Evolutionary conservation across 2,797 vertebrate species (phyloP).

Genomic region (Notolabrus celidotus): DNA sequence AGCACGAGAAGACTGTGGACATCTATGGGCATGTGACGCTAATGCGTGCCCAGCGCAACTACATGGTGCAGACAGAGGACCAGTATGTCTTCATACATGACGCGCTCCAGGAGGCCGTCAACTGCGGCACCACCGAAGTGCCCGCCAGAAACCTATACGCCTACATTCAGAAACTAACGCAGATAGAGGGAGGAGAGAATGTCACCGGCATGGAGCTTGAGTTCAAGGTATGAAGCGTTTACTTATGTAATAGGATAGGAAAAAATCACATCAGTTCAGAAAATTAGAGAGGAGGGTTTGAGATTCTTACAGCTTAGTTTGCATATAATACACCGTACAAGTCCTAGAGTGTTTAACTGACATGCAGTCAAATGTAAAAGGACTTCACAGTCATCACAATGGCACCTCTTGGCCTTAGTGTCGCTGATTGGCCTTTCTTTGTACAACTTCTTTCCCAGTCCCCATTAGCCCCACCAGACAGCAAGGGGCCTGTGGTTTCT

Average conservation of each 20-base stretch:
- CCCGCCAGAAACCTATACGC: conserved; percentile 98
- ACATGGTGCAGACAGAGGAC: conserved; percentile 99
- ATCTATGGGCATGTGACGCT: conserved; percentile 99
- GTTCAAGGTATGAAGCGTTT: conserved; percentile 90
- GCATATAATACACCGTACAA: neutral
- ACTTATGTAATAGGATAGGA: too few relatives aligned
- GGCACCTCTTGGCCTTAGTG: conserved; percentile 18
- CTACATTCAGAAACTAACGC: conserved; percentile 99
- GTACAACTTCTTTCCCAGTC: conserved; percentile 59
- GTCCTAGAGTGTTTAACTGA: neutral
- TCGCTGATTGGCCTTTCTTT: conserved; percentile 51
- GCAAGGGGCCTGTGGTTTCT: conserved; percentile 83
- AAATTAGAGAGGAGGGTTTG: too few relatives aligned
- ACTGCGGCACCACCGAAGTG: conserved; percentile 99
- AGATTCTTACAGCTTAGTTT: neutral
- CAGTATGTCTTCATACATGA: conserved; percentile 99
- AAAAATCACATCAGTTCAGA: too few relatives aligned
- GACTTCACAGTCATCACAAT: conserved; percentile 11
- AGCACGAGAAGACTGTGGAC: conserved; percentile 99
- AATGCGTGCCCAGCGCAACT: conserved; percentile 99
- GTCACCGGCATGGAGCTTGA: conserved; percentile 99
- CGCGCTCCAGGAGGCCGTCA: conserved; percentile 97
- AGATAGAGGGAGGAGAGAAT: conserved; percentile 97
- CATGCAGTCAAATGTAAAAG: neutral
- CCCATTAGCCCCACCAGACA: conserved; percentile 74